Conservation (phyloP, 92 coral and sea anemone genomes). For the Paramuricea clavata region DNA sequence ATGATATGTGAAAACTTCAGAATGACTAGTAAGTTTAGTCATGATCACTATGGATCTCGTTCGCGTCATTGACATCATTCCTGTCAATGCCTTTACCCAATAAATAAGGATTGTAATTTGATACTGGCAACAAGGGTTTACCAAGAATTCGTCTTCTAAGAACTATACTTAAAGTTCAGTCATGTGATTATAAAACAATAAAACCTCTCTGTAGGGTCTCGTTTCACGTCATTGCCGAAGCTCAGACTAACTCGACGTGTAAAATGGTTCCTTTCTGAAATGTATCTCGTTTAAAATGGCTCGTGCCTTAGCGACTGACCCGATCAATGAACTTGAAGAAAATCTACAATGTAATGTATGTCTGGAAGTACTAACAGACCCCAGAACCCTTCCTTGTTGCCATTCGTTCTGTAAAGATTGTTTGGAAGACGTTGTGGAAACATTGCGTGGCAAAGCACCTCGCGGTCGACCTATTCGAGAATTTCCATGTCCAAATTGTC, state of each 20-base stretch:
- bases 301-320: conserved; percentile 17
- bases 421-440: conserved; percentile 48
- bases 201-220: too few relatives aligned
- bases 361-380: conserved; percentile 37
- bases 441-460: conserved; percentile 18
- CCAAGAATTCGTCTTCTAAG: background rate
- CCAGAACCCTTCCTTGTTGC: conserved; percentile 73
- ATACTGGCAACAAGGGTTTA: background rate
- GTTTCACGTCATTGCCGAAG: background rate
- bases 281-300: conserved; percentile 5
- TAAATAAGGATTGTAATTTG: background rate
- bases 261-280: background rate
- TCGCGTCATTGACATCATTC: too few relatives aligned
- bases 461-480: conserved; percentile 40
- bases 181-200: too few relatives aligned
- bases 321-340: conserved; percentile 8
- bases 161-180: background rate
- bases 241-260: background rate
- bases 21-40: too few relatives aligned
- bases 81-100: too few relatives aligned
- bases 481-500: background rate
- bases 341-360: conserved; percentile 65
- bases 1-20: too few relatives aligned
- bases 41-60: too few relatives aligned
- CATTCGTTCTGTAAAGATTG: conserved; percentile 78